Evolutionary conservation across 2,888 invertebrate genomes (phyloP), one percentile per base, ranked within the genome.

Genomic region (Thumatha senex): DNA sequence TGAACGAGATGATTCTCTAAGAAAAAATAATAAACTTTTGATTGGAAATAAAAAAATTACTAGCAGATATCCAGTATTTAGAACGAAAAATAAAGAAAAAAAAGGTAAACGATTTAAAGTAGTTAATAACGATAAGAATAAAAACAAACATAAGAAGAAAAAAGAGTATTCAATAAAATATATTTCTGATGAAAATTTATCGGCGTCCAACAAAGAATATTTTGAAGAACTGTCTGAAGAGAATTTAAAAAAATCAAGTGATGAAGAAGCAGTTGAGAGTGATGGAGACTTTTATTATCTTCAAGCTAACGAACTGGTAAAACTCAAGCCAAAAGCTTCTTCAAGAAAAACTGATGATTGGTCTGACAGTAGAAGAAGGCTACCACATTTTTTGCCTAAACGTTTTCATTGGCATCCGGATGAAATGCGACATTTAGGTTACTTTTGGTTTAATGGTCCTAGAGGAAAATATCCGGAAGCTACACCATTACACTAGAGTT

Each of bases 361-460:
- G 18, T 24, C 18, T 24, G 41, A 43, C 11, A 4, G 15, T 7
- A 63, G 86, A 11, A 62, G 63, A 2, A 56, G 80, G 0, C 9
- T 85, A 4, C 56, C 63, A 0, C 56, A 74, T 24, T 88, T 88
- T 41, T 7, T 87, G 5, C 88, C 88, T 0, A 88, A 88, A 48
- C 57, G 84, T 1, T 76, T 65, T 9, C 72, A 79, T 39, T 87
- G 87, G 86, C 39, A 68, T 0, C 50, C 65, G 0, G 60, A 73
- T 0, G 82, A 87, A 0, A 66, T 80, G 0, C 54, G 67, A 0
- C 43, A 77, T 8, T 59, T 88, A n/a, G 79, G 79, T 0, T 78
- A 79, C 41, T 80, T 66, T 14, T 88, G 86, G 86, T 82, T 80
- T 2, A 73, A 78, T 13, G 84, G 85, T 0, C 80, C 80, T 0